phyloP scores from a whole-genome alignment of 2,113 vertebrate species.

The Bubo bubo region DNA sequence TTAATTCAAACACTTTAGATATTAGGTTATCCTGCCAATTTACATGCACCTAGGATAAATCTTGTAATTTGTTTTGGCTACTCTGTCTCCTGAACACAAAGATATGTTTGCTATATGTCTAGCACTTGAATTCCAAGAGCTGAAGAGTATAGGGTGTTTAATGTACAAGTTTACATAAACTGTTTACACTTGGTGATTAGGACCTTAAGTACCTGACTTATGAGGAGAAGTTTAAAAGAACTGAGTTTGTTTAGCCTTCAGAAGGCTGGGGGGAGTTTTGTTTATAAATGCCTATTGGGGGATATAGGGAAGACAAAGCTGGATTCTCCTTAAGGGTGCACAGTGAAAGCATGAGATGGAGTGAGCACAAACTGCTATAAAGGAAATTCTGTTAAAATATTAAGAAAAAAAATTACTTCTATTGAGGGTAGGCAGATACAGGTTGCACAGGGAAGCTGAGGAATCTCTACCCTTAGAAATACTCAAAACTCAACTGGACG shows the following conservation, averaged over 20 bases:
- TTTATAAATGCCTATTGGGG: not conserved
- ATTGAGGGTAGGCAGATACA: not conserved
- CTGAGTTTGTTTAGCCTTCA: not conserved
- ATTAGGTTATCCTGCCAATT: not conserved
- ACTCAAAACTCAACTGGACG: not conserved
- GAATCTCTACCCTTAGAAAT: not conserved
- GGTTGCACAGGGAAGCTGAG: not conserved
- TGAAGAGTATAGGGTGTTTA: not conserved
- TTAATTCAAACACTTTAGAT: slow-evolving; percentile 24
- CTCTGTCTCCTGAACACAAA: not conserved
- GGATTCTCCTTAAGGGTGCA: not conserved
- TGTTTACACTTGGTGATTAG: not conserved
- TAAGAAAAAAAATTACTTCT: not conserved
- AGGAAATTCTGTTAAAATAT: not conserved
- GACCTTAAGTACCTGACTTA: not conserved
- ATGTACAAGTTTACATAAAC: not conserved
- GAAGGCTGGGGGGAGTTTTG: not conserved
- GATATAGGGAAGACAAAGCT: not conserved
- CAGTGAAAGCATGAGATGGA: not conserved
- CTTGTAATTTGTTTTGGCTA: not conserved
- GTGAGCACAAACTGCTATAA: not conserved
- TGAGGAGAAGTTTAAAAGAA: not conserved
- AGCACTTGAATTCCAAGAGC: not conserved
- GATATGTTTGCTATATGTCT: not conserved
- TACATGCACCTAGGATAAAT: slow-evolving; percentile 22